Evolutionary conservation across 2,797 vertebrate species (phyloP), one percentile per base, ranked within the genome.

Genomic region (Falco concolor): DNA sequence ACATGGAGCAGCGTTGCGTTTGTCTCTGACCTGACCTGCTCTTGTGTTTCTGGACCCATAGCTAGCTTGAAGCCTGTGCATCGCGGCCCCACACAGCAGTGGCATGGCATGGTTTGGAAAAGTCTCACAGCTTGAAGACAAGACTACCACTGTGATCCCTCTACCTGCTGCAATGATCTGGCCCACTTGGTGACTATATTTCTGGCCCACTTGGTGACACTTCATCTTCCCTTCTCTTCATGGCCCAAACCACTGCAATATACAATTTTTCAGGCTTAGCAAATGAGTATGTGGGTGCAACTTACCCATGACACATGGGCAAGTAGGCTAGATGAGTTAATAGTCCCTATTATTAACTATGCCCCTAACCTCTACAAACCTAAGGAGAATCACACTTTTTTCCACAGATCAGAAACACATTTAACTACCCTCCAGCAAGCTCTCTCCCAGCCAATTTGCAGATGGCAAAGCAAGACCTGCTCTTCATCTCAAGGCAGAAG

Each of bases 401-500:
- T 24, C 47, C 80, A 75, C 32, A 64, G 38, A 53, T 8, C 27
- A 91, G 40, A 82, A 84, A 67, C 34, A 67, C 11, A 5, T 49
- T 32, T 67, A 80, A 50, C 47, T 56, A 40, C 40, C 8, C 36
- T 60, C 56, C 25, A 84, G 21, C 45, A 56, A 84, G 21, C 49
- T 79, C 44, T 36, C 28, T 92, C 49, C 49, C n/a, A 82, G 68
- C 2, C 59, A 56, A 52, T 50, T 57, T 74, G 44, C 69, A 94
- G 63, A 67, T n/a, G 63, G 56, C 40, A 82, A 42, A 17, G n/a
- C 24, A 93, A 88, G 80, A 87, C 53, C 34, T 45, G 34, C 40
- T 87, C 52, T 64, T 83, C 81, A 80, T 52, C 86, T 79, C 49
- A 49, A 70, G 47, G 74, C 30, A 93, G 74, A 90, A 93, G 49